Conservation (phyloP, 2,888 invertebrate genomes). For the Phortica okadai region DNA sequence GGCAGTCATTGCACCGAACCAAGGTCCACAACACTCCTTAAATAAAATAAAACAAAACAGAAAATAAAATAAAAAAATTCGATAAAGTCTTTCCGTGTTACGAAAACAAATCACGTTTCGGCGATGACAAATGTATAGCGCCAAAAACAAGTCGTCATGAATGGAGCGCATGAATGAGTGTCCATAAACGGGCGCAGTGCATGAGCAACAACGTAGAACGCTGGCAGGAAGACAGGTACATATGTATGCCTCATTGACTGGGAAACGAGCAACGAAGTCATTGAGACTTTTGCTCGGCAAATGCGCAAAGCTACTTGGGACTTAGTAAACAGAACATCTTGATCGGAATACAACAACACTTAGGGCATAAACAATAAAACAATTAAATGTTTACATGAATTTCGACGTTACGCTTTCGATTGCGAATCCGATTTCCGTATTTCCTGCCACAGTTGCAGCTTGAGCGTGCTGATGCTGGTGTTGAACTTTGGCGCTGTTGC, state of each 20-base stretch:
- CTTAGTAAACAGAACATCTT: too few species aligned
- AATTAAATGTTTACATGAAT: conserved; percentile 32
- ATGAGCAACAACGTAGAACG: not conserved
- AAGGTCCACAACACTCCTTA: conserved; percentile 18
- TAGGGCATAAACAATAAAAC: conserved; percentile 8
- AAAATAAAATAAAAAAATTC: too few species aligned
- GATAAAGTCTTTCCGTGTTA: not conserved
- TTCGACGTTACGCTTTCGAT: not conserved
- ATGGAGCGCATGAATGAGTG: conserved; percentile 43
- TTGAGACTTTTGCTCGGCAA: too few species aligned
- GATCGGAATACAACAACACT: not conserved
- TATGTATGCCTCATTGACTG: not conserved
- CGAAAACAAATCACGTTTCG: not conserved
- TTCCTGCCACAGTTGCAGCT: conserved; percentile 23
- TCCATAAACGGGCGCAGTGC: conserved; percentile 30
- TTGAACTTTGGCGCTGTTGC: not conserved
- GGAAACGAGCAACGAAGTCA: too few species aligned
- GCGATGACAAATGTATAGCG: conserved; percentile 14
- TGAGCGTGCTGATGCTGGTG: not conserved
- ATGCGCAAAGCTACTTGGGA: too few species aligned
- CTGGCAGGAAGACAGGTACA: too few species aligned
- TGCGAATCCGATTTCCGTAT: conserved; percentile 47
- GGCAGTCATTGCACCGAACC: conserved; percentile 14
- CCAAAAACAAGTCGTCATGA: conserved; percentile 30
- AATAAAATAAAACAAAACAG: not conserved